Evolutionary conservation across 1,140 invertebrate genomes (phyloP).

Genomic region (Papilio polytes): DNA sequence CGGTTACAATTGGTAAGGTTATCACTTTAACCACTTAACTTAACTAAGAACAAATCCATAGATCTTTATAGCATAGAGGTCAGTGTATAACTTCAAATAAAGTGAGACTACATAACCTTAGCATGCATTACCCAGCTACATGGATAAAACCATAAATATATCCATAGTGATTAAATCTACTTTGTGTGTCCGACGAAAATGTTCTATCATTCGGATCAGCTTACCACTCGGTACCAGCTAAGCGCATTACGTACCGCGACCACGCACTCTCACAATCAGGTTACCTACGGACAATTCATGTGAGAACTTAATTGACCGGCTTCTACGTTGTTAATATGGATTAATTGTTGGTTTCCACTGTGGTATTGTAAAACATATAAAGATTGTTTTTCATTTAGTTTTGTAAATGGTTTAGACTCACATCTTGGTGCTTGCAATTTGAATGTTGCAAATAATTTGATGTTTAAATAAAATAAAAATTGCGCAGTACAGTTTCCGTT

Average conservation of each 20-base stretch:
- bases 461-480: not conserved
- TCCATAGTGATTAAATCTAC: too few relatives aligned
- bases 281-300: not conserved
- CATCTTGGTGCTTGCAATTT: not conserved
- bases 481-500: not conserved
- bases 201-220: not conserved
- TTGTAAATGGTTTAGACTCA: too few relatives aligned
- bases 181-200: not conserved
- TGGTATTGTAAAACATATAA: too few relatives aligned
- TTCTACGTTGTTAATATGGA: not conserved
- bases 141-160: not conserved
- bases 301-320: slow-evolving; percentile 4
- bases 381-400: too few relatives aligned
- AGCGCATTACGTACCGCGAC: not conserved
- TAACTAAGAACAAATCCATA: too few relatives aligned
- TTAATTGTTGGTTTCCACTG: too few relatives aligned
- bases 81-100: too few relatives aligned
- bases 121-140: not conserved
- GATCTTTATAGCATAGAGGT: too few relatives aligned
- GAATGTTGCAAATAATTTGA: not conserved
- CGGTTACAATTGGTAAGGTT: too few relatives aligned
- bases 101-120: not conserved
- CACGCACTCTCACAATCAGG: not conserved
- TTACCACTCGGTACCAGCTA: not conserved
- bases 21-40: too few relatives aligned